Base-by-base conservation (phyloP, 2,888 invertebrate species). In the Scaeva pyrastri region DNA sequence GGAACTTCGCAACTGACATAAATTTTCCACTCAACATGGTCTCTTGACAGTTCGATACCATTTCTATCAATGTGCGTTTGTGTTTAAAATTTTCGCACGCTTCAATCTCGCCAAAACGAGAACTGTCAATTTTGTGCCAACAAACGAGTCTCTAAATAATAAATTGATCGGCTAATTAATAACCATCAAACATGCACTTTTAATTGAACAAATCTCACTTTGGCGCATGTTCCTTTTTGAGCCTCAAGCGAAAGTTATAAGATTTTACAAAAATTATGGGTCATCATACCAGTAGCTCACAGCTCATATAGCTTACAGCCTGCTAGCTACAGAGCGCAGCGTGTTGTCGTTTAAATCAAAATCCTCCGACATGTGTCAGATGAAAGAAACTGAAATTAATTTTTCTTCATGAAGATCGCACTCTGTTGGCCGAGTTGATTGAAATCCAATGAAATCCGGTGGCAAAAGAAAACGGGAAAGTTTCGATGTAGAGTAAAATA, bases 191-290 rank as follows among this genome's bases (percentile, higher is more conserved):
- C 58, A 21, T 66, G 56, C 23, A 52, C 50, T 52, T 52, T 71
- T 58, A 50, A 80, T 73, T 41, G 21, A 79, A 39, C 50, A 10
- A 71, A 66, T 58, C 71, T 71, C 71, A 60, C 73, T 68, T 60
- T 73, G 66, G 72, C 70, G 70, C 72, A 72, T 55, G 52, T 66
- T 58, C 45, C 68, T 75, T 52, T 62, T 52, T 7, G 41, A 11
- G 80, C 64, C 52, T 14, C 58, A 68, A 85, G 85, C 84, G 85
- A 86, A 86, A 86, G 85, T 81, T 85, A 64, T n/a, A 1, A 56
- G 52, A 68, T n/a, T n/a, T n/a, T 52, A 68, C n/a, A 55, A 52
- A 41, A 73, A 48, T 76, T 81, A 73, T 86, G 58, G 85, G 76
- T 81, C 77, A 86, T 58, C 72, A 76, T 56, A 81, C 48, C 81